A percentile compares a stretch with the other conserved stretches of the same genome.
Evolutionary conservation across 1,140 invertebrate species (phyloP).

Genomic region (Cardiocondyla obscurior): DNA sequence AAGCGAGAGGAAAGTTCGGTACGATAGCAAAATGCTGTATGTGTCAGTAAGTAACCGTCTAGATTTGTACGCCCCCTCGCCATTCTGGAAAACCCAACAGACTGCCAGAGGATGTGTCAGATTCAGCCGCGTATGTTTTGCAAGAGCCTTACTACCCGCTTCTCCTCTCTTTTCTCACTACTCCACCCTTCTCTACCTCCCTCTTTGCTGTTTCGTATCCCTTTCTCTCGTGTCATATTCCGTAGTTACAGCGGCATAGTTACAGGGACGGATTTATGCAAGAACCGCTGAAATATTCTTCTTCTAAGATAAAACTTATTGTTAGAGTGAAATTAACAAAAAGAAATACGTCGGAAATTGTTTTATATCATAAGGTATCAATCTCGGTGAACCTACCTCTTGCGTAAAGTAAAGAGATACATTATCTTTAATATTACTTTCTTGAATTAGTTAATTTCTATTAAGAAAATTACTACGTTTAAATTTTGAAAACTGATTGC

Average conservation of each 20-base stretch:
- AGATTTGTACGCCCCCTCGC: conserved; percentile 71
- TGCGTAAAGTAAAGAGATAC: background rate
- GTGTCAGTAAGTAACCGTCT: conserved; percentile 77
- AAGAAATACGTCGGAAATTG: background rate
- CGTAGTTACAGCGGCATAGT: background rate
- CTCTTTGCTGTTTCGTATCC: conserved; percentile 38
- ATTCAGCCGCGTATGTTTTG: conserved; percentile 72
- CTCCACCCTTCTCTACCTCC: conserved; percentile 18
- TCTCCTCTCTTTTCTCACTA: conserved; percentile 58
- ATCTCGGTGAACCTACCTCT: background rate
- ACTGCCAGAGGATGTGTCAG: conserved; percentile 71
- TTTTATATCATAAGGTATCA: background rate
- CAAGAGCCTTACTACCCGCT: conserved; percentile 62
- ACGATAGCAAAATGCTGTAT: conserved; percentile 70
- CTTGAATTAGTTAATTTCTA: background rate
- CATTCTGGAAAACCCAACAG: conserved; percentile 69
- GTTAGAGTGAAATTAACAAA: background rate
- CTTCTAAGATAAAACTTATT: background rate
- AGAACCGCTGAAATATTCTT: conserved; percentile 3
- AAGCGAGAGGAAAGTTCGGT: conserved; percentile 61
- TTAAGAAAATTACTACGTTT: background rate
- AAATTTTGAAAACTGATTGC: background rate
- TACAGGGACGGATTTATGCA: conserved; percentile 32
- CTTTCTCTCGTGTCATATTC: conserved; percentile 55
- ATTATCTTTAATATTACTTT: background rate